phyloP scores from a whole-genome alignment of 2,113 vertebrate species.

The Rhinoderma darwinii region DNA sequence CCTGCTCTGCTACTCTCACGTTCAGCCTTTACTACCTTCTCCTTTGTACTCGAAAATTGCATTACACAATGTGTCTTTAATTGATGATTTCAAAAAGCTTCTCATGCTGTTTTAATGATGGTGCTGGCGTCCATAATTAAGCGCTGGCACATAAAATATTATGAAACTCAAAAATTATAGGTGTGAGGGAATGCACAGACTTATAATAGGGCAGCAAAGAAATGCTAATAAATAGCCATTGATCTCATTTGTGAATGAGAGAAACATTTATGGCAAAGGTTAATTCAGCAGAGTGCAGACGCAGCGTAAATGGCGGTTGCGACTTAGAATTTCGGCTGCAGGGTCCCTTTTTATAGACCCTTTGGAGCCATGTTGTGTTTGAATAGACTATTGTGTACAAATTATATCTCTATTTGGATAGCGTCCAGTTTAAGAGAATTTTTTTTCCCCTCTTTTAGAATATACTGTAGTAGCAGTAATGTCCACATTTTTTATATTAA shows the following conservation, averaged over 20 bases:
- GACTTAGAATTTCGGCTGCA: conserved; percentile 20
- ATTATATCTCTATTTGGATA: conserved; percentile 20
- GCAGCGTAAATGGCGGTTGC: conserved; percentile 27
- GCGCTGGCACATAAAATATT: conserved; percentile 56
- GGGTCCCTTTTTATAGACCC: conserved; percentile 34
- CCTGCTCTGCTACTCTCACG: background rate
- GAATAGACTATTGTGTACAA: conserved; percentile 42
- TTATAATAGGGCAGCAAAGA: conserved; percentile 39
- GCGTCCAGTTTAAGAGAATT: background rate
- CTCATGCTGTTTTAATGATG: conserved; percentile 57
- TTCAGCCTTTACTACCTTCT: conserved; percentile 32
- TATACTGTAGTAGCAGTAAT: background rate
- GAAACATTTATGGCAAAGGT: conserved; percentile 26
- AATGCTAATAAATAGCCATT: conserved; percentile 42
- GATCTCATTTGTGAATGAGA: conserved; percentile 42
- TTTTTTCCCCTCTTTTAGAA: background rate
- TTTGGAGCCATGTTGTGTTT: conserved; percentile 36
- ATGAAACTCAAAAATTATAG: conserved; percentile 57
- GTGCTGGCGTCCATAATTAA: conserved; percentile 57
- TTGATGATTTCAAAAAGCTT: conserved; percentile 49
- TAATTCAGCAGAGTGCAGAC: conserved; percentile 27
- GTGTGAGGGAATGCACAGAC: conserved; percentile 44
- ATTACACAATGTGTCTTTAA: conserved; percentile 55
- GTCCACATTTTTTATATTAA: background rate
- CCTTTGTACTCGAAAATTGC: conserved; percentile 46